These are phyloP conservation scores for Operophtera brumata DNA, from an alignment of 2,888 invertebrate genomes.

Conservation along the genomic window DNA sequence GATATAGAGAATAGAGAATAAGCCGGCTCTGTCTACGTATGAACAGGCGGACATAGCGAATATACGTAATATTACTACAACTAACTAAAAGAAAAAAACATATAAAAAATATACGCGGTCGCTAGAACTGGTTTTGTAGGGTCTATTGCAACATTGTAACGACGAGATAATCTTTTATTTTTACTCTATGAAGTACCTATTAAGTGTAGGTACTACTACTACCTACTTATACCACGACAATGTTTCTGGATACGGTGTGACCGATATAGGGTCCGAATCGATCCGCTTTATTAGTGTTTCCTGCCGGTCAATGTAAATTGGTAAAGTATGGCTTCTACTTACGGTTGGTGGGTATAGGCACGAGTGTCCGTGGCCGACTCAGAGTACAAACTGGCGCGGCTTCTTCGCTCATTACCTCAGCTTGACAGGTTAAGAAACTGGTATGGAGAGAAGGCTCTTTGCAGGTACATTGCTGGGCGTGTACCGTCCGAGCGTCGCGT, in stretches of 20 bases:
- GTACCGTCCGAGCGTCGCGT: too few relatives aligned
- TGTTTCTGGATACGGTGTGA: neutral
- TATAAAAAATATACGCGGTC: slow-evolving; percentile 14
- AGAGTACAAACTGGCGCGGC: slow-evolving; percentile 30
- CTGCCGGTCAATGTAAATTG: slow-evolving; percentile 40
- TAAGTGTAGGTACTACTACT: too few relatives aligned
- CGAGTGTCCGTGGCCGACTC: slow-evolving; percentile 20
- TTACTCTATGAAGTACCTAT: too few relatives aligned
- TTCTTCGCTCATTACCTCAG: neutral
- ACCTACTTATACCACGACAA: neutral
- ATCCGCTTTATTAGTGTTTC: slow-evolving; percentile 40
- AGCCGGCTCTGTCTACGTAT: too few relatives aligned
- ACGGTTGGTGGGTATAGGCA: slow-evolving; percentile 26
- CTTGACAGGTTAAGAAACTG: too few relatives aligned
- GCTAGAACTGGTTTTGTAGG: slow-evolving; percentile 18
- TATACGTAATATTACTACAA: too few relatives aligned
- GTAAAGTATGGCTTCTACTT: slow-evolving; percentile 45
- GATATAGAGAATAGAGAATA: too few relatives aligned
- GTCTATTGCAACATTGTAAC: slow-evolving; percentile 13
- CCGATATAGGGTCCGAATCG: slow-evolving; percentile 19
- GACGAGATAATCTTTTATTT: too few relatives aligned
- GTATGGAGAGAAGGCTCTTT: too few relatives aligned
- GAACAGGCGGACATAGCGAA: too few relatives aligned
- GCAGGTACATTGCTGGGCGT: too few relatives aligned
- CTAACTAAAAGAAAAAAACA: too few relatives aligned